Percentiles rank a stretch among this genome's conserved stretches.
Evolutionary conservation across 2,797 vertebrate species (phyloP).

Genomic region (Oreonectes daqikongensis): DNA sequence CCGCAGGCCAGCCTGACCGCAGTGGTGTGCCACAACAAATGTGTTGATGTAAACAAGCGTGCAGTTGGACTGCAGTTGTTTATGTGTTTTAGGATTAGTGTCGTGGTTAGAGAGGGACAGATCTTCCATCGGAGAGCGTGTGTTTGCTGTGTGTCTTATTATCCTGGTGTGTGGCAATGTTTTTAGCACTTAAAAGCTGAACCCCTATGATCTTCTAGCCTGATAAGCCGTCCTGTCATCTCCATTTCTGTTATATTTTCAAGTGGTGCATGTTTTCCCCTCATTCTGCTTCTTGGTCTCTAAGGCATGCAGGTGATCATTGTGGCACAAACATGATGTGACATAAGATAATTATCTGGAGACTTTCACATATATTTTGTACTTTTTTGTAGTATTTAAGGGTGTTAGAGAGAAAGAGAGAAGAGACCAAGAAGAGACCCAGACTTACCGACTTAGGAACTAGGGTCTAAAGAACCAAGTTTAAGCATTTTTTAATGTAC

Average conservation of each 20-base stretch:
- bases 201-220: conserved; percentile 49
- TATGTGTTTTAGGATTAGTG: conserved; percentile 34
- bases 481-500: no score
- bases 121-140: background rate
- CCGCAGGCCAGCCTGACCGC: conserved; percentile 34
- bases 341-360: conserved; percentile 12
- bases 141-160: conserved; percentile 2
- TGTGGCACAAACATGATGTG: background rate
- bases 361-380: conserved; percentile 7
- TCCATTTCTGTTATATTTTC: conserved; percentile 41
- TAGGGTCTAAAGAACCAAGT: no score
- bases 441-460: background rate
- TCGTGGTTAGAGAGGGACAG: background rate
- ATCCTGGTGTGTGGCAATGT: conserved; percentile 43
- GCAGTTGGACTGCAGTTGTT: conserved; percentile 25
- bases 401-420: background rate
- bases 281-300: conserved; percentile 8
- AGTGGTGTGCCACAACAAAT: conserved; percentile 52
- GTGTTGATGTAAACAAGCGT: conserved; percentile 32
- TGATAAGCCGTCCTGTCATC: conserved; percentile 56
- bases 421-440: background rate
- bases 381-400: conserved; percentile 17
- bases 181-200: conserved; percentile 42
- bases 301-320: conserved; percentile 13
- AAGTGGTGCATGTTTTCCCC: conserved; percentile 1